Conservation (phyloP, 1,140 invertebrate species). For the Euglossa dilemma region DNA sequence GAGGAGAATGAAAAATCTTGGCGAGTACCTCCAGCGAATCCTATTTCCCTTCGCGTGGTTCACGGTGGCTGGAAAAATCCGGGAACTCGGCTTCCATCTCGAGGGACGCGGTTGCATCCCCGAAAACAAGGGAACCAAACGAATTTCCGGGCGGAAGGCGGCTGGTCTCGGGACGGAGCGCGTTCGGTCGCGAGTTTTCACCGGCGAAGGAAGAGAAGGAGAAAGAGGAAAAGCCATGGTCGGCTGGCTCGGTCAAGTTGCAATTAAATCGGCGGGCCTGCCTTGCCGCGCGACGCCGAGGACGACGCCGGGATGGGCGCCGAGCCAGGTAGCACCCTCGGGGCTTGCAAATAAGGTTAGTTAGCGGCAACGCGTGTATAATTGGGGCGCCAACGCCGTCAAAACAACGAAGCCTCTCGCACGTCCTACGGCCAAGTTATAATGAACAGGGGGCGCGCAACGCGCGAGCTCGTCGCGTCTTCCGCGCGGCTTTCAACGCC, state of each 20-base stretch:
- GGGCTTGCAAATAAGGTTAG: constrained; percentile 77
- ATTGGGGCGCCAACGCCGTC: constrained; percentile 75
- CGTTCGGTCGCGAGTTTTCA: constrained; percentile 13
- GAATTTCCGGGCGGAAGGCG: constrained; percentile 11
- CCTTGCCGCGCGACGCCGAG: constrained; percentile 3
- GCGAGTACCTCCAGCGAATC: too few relatives aligned
- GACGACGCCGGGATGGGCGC: too few relatives aligned
- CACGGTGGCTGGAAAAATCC: not conserved
- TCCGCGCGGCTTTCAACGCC: constrained; percentile 21
- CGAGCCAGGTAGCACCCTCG: constrained; percentile 65
- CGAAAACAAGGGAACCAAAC: not conserved
- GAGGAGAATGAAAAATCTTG: too few relatives aligned
- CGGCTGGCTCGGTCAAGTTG: constrained; percentile 62
- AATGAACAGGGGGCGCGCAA: constrained; percentile 69
- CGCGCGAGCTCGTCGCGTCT: constrained; percentile 24
- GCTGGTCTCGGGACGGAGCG: not conserved
- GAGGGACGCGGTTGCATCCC: not conserved
- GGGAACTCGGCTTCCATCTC: not conserved
- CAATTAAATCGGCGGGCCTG: constrained; percentile 68
- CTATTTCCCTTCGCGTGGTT: not conserved
- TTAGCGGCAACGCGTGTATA: constrained; percentile 78
- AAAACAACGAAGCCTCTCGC: constrained; percentile 70
- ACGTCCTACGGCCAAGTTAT: constrained; percentile 74
- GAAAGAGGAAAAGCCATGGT: constrained; percentile 13
- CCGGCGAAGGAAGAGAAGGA: constrained; percentile 15